These are phyloP conservation scores for Tiliqua scincoides DNA, from an alignment of 2,113 vertebrate genomes.

Conservation along the genomic window DNA sequence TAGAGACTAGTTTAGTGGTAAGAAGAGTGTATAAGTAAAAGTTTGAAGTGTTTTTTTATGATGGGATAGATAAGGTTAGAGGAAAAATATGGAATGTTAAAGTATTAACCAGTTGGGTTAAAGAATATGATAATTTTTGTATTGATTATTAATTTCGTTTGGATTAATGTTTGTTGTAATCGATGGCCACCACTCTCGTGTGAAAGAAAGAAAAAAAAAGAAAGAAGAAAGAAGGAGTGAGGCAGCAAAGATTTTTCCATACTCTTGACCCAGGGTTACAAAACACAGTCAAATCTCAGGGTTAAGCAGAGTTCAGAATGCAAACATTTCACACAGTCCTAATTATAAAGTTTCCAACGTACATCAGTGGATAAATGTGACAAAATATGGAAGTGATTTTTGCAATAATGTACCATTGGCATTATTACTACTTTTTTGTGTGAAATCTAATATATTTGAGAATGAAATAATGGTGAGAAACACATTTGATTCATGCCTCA, in stretches of 20 bases:
- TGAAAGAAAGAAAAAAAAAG: background rate
- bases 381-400: conserved; percentile 5
- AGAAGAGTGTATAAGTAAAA: too few relatives aligned
- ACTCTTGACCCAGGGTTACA: background rate
- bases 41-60: too few relatives aligned
- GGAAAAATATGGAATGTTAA: too few relatives aligned
- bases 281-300: background rate
- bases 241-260: background rate
- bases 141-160: too few relatives aligned
- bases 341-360: background rate
- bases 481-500: background rate
- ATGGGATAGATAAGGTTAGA: too few relatives aligned
- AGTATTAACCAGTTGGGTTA: too few relatives aligned
- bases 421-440: background rate
- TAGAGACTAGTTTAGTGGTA: too few relatives aligned
- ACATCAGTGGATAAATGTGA: conserved; percentile 20
- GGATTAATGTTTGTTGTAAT: too few relatives aligned
- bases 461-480: background rate
- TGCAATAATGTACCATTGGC: conserved; percentile 3
- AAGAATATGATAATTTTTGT: too few relatives aligned
- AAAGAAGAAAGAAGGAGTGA: too few relatives aligned
- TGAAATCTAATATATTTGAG: conserved; percentile 3
- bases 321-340: conserved; percentile 20
- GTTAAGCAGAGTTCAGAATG: conserved; percentile 7
- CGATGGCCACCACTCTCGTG: too few relatives aligned